These are phyloP conservation scores for Lasioglossum baleicum DNA, from an alignment of 1,140 invertebrate species.

Conservation along the genomic window DNA sequence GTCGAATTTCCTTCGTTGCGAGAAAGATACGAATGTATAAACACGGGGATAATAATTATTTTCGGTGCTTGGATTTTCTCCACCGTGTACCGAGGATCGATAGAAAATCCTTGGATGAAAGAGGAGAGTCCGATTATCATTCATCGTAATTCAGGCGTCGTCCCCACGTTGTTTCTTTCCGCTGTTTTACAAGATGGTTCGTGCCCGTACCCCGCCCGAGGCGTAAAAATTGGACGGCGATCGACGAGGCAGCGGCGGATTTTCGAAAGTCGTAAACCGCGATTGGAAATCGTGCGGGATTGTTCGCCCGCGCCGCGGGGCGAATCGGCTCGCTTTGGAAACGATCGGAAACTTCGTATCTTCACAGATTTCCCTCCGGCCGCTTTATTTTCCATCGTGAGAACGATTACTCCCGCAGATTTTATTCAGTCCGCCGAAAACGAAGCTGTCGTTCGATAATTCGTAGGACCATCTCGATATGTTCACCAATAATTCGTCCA, in stretches of 20 bases:
- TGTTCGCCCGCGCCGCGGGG: background rate
- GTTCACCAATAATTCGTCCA: too few species aligned
- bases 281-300: constrained; percentile 11
- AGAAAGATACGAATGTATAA: too few species aligned
- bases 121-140: background rate
- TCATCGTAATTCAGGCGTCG: background rate
- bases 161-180: background rate
- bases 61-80: too few species aligned
- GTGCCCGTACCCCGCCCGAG: background rate
- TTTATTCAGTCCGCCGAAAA: background rate
- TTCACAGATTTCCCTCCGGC: background rate
- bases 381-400: background rate
- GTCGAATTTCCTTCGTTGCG: too few species aligned
- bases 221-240: constrained; percentile 10
- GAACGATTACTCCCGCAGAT: background rate
- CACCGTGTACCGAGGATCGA: too few species aligned
- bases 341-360: background rate
- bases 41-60: too few species aligned
- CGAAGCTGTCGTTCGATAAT: background rate
- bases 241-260: background rate
- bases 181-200: background rate
- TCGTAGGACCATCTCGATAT: too few species aligned
- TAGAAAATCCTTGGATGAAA: too few species aligned
- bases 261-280: background rate
- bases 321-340: background rate